phyloP scores from a whole-genome alignment of 2,797 vertebrate species.

The Tapera naevia region DNA sequence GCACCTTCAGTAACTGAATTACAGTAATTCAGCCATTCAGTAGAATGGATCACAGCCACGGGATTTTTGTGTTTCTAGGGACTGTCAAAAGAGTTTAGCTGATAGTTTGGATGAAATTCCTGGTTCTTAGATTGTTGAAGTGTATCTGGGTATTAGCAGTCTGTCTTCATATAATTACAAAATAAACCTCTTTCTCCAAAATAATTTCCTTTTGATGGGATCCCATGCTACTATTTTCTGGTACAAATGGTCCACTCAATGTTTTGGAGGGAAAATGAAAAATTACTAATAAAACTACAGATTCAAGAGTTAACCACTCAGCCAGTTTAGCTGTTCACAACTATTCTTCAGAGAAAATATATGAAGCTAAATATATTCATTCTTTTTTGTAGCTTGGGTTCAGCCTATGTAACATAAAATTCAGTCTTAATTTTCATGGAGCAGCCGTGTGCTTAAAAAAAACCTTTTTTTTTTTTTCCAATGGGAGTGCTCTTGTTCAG shows the following conservation, averaged over 20 bases:
- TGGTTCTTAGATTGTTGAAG: not conserved
- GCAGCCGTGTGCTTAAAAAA: not conserved
- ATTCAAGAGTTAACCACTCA: not conserved
- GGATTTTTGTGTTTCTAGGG: not conserved
- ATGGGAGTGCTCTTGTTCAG: not conserved
- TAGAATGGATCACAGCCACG: not conserved
- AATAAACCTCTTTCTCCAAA: not conserved
- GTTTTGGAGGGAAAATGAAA: not conserved
- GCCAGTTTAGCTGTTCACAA: not conserved
- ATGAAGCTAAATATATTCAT: not conserved
- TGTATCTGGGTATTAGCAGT: not conserved
- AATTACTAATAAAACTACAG: not conserved
- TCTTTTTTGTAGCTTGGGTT: not conserved
- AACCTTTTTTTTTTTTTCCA: no score
- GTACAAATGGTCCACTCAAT: not conserved
- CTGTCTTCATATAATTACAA: not conserved
- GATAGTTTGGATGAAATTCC: not conserved
- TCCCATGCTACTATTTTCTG: rapidly evolving
- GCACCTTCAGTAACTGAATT: not conserved
- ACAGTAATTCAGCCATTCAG: not conserved
- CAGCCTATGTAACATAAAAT: not conserved
- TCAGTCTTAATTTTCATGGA: not conserved
- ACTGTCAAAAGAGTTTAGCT: not conserved
- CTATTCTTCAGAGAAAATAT: not conserved
- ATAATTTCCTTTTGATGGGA: not conserved